Evolutionary conservation across 2,888 invertebrate genomes (phyloP), one percentile per base, ranked within the genome.

Genomic region (Icerya purchasi): DNA sequence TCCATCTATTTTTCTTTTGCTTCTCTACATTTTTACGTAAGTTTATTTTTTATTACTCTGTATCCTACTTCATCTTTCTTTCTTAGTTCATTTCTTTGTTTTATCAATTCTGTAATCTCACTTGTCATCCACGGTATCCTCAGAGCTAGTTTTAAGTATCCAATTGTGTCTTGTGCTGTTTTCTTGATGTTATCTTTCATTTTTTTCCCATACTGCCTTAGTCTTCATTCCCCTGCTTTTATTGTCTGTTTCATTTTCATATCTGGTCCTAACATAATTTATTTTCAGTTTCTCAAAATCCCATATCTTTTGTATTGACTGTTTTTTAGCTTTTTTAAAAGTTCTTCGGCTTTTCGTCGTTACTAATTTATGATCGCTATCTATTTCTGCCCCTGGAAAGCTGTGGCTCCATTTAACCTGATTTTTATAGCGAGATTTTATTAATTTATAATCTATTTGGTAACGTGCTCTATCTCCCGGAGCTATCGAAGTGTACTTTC

Each of bases 181-280:
- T n/a, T n/a, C n/a, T 20, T 57, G 53, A 53, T 58, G 2, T 22
- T 8, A 53, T 53, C 49, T 53, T 53, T 53, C 53, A 36, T 58
- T 23, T 18, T 23, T 23, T 23, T 55, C 58, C 22, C 53, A 58
- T 18, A 10, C 22, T 3, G 8, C 54, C 19, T 49, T 53, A 54
- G 53, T 58, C 52, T 20, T 59, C 52, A 36, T 60, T 54, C n/a
- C 22, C 22, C 2, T 59, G 22, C 14, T 56, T 49, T 50, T 59
- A 36, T 36, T 36, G 36, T 14, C 36, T 36, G 36, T 36, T 36
- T 36, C 36, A 8, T 14, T 36, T 14, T 36, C 36, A 36, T 36
- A 36, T 36, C 36, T 5, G 5, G 36, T 36, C 36, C 14, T 36
- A 36, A 36, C 36, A 36, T 36, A n/a, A n/a, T n/a, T 14, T 36